Percentiles rank a stretch among this genome's conserved stretches.
phyloP scores from a whole-genome alignment of 2,888 invertebrate genomes.

The Patella caerulea region DNA sequence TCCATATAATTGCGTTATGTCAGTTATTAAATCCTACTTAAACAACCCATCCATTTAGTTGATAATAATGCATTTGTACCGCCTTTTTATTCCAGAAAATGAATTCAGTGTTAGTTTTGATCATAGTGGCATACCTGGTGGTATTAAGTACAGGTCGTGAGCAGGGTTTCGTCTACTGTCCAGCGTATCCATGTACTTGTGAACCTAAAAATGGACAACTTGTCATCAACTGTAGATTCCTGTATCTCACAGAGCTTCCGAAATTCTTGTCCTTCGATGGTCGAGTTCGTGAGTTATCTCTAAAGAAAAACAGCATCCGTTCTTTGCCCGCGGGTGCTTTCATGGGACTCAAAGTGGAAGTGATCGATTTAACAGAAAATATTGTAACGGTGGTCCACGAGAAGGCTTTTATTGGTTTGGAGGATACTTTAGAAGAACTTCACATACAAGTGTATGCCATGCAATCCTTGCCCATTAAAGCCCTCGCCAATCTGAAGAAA shows the following conservation, averaged over 20 bases:
- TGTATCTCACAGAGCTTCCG: constrained; percentile 39
- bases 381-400: constrained; percentile 36
- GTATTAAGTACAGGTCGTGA: constrained; percentile 20
- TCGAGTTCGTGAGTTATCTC: constrained; percentile 35
- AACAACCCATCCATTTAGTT: no score
- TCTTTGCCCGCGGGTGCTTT: constrained; percentile 37
- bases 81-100: no score
- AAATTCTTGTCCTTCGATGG: constrained; percentile 41
- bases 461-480: constrained; percentile 34
- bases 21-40: no score
- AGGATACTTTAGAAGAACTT: constrained; percentile 35
- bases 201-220: constrained; percentile 33
- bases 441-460: constrained; percentile 32
- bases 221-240: constrained; percentile 39
- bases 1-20: no score
- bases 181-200: constrained; percentile 41
- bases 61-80: no score
- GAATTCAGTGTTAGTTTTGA: no score
- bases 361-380: constrained; percentile 41
- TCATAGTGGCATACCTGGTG: not conserved
- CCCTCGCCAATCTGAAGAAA: constrained; percentile 25
- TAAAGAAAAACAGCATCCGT: constrained; percentile 41
- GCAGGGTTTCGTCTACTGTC: constrained; percentile 42
- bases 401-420: constrained; percentile 38
- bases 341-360: constrained; percentile 34